These are phyloP conservation scores for Euschistus heros DNA, from an alignment of 1,140 invertebrate genomes.

Conservation along the genomic window DNA sequence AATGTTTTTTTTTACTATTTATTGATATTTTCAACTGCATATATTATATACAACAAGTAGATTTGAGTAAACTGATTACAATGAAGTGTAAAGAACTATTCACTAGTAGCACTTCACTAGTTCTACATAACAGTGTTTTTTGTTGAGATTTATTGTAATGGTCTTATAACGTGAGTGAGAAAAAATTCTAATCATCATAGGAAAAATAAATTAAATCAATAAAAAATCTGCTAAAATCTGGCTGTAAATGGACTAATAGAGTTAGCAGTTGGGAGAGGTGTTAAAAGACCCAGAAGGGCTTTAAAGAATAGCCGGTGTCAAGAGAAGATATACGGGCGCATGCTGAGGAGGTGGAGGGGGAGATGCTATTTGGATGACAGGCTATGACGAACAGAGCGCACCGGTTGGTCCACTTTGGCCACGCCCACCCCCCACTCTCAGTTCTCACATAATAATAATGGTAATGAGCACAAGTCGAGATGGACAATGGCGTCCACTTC, in stretches of 20 bases:
- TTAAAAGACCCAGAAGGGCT: constrained; percentile 1
- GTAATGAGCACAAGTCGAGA: constrained; percentile 13
- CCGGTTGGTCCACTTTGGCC: neutral
- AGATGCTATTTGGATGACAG: constrained; percentile 14
- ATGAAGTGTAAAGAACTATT: too few relatives aligned
- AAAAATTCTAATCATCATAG: too few relatives aligned
- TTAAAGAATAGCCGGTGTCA: constrained; percentile 1
- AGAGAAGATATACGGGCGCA: neutral
- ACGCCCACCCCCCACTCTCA: neutral
- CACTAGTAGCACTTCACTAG: too few relatives aligned
- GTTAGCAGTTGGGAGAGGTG: neutral
- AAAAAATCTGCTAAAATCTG: too few relatives aligned
- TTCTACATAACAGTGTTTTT: too few relatives aligned
- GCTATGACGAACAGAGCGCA: neutral
- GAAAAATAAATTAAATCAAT: too few relatives aligned
- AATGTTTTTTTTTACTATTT: too few relatives aligned
- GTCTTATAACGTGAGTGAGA: too few relatives aligned
- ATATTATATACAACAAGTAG: too few relatives aligned
- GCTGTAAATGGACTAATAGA: neutral
- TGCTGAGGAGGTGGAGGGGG: neutral
- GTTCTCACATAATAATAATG: constrained; percentile 18
- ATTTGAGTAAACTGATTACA: too few relatives aligned
- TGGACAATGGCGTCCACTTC: constrained; percentile 7
- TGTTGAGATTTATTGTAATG: too few relatives aligned
- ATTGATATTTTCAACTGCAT: too few relatives aligned